These are phyloP conservation scores for Odontocolon sp. DNA, from an alignment of 2,888 invertebrate species.

Conservation along the genomic window DNA sequence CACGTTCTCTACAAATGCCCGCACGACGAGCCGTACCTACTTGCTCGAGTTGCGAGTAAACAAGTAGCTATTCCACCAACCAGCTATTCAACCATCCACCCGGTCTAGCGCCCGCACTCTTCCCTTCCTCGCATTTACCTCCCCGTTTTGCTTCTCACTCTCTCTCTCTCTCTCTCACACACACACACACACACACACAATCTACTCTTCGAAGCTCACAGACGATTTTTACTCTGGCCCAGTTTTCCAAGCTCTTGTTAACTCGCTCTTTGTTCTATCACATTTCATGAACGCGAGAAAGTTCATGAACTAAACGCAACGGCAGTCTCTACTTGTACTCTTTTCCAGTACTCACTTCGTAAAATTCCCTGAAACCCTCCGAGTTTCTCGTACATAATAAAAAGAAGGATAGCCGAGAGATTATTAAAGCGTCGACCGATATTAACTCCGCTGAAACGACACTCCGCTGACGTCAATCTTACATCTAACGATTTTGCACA, in stretches of 20 bases:
- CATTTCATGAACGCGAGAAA: slow-evolving; percentile 53
- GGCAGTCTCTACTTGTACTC: not conserved
- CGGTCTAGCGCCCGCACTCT: slow-evolving; percentile 20
- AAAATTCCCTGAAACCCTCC: not conserved
- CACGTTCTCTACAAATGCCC: slow-evolving; percentile 12
- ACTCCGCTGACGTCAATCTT: no score
- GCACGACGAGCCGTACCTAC: slow-evolving; percentile 6
- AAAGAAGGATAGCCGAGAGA: not conserved
- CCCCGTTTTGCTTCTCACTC: not conserved
- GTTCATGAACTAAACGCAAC: slow-evolving; percentile 57
- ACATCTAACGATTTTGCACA: no score
- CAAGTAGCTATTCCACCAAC: slow-evolving; percentile 55
- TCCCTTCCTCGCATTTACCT: slow-evolving; percentile 9
- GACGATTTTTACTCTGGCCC: slow-evolving; percentile 53
- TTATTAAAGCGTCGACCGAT: slow-evolving; percentile 13
- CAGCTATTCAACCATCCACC: slow-evolving; percentile 40
- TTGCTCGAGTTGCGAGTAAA: slow-evolving; percentile 53
- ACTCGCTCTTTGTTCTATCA: slow-evolving; percentile 50
- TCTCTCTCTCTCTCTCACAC: not conserved
- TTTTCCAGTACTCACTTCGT: slow-evolving; percentile 1
- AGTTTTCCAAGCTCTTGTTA: slow-evolving; percentile 56
- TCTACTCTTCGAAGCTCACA: slow-evolving; percentile 17
- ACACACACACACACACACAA: not conserved
- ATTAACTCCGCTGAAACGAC: no score
- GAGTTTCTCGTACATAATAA: not conserved